Base-by-base conservation (phyloP, 2,797 vertebrate species). In the Macrochelys suwanniensis region DNA sequence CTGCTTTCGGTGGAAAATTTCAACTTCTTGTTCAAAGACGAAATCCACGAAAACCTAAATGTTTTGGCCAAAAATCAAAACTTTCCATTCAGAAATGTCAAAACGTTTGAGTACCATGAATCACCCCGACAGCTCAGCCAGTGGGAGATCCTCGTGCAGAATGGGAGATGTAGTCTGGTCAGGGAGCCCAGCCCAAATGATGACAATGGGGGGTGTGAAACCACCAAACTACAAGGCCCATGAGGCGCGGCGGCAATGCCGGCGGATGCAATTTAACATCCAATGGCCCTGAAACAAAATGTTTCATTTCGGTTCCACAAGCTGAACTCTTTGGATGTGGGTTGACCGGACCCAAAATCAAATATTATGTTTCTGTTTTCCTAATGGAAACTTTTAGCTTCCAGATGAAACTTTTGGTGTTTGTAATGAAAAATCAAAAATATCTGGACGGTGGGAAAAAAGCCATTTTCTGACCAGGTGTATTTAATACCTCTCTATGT, bases 121-220 rank as follows among this genome's bases (percentile, higher is more conserved):
- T 77, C 25, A 37, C 0, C 0, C 6, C 3, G 16, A 79, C 33
- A 76, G 42, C 33, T 82, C 87, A 91, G 21, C 12, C 74, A 2
- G 3, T 53, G 77, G n/a, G 2, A 84, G 94, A 53, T 4, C 23
- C 42, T 7, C 26, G n/a, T 61, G 16, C 5, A 49, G 53, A 31
- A 31, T 26, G 13, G 28, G 28, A 80, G 86, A 83, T 17, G 51
- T 85, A 68, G 77, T 1, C 56, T 11, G 84, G 12, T 31, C 17
- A 26, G 82, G 49, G 56, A 87, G 21, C 91, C 1, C 2, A 89
- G 5, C 5, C 7, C 78, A 33, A 71, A 28, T 16, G 74, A 28
- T 28, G 4, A 77, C 13, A 77, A 88, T 15, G n/a, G 82, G 82
- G 28, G 25, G 37, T 33, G 50, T 49, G 11, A 94, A 93, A 89